Evolutionary conservation across 2,888 invertebrate species (phyloP).

Genomic region (Exephanes ischioxanthus): DNA sequence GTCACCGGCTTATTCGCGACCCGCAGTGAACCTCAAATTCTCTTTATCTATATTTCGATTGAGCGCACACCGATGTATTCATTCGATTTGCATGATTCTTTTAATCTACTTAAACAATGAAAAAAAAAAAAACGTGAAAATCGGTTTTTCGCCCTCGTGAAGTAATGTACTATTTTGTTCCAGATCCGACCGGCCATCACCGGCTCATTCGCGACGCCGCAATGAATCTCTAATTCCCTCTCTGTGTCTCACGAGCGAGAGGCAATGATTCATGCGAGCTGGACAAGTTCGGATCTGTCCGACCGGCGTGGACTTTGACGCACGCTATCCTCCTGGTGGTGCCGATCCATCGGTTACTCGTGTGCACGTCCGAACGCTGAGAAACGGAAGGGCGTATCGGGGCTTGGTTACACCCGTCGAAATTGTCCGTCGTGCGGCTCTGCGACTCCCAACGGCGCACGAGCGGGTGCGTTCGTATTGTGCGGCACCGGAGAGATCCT

Average conservation of each 20-base stretch:
- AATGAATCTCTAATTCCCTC: conserved; percentile 17
- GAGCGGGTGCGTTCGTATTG: background rate
- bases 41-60: too few species aligned
- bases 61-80: background rate
- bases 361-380: background rate
- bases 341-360: background rate
- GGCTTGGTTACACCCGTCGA: background rate
- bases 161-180: background rate
- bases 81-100: too few species aligned
- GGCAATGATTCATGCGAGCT: conserved; percentile 12
- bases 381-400: background rate
- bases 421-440: background rate
- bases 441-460: background rate
- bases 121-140: too few species aligned
- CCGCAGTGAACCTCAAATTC: too few species aligned
- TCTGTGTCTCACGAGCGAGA: background rate
- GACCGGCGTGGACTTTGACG: background rate
- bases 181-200: conserved; percentile 23
- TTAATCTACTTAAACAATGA: too few species aligned
- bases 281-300: background rate
- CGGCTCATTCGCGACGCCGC: conserved; percentile 15
- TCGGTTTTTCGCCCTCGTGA: too few species aligned
- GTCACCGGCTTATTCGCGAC: too few species aligned
- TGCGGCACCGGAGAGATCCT: background rate
- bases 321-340: background rate